Evolutionary conservation across 2,888 invertebrate species (phyloP).

Genomic region (Rotaria magnacalcarata): DNA sequence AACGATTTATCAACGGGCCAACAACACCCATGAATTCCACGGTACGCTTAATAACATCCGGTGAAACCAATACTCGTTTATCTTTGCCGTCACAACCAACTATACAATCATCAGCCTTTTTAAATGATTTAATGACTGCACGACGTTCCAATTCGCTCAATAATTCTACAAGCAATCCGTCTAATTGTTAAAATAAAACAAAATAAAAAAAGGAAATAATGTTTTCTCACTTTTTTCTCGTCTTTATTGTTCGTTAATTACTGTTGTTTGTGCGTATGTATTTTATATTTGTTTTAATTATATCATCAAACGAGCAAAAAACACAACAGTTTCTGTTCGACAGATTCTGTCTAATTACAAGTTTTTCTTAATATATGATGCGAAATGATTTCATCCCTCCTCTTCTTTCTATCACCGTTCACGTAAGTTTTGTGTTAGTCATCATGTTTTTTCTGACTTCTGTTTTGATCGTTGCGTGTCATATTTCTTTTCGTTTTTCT

Average conservation of each 20-base stretch:
- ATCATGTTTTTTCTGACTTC: neutral
- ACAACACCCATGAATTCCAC: neutral
- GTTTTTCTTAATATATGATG: neutral
- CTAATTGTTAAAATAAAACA: neutral
- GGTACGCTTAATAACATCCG: slow-evolving; percentile 8
- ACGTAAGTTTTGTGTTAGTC: slow-evolving; percentile 22
- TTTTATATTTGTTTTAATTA: neutral
- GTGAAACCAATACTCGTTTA: slow-evolving; percentile 4
- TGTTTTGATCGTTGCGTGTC: neutral
- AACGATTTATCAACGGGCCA: neutral
- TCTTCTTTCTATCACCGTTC: neutral
- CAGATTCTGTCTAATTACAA: slow-evolving; percentile 5
- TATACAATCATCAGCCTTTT: neutral
- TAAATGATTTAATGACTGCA: neutral
- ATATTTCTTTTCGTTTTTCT: neutral
- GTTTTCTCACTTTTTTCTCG: neutral
- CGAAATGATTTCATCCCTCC: neutral
- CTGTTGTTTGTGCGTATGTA: slow-evolving; percentile 8
- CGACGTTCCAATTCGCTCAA: slow-evolving; percentile 26
- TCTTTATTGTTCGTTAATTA: neutral
- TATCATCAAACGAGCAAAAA: neutral
- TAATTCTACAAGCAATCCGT: slow-evolving; percentile 3
- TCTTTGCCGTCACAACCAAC: neutral
- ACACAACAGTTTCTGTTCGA: slow-evolving; percentile 21
- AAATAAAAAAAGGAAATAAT: neutral